Evolutionary conservation across 2,113 vertebrate species (phyloP).

Genomic region (Notothenia rossii): DNA sequence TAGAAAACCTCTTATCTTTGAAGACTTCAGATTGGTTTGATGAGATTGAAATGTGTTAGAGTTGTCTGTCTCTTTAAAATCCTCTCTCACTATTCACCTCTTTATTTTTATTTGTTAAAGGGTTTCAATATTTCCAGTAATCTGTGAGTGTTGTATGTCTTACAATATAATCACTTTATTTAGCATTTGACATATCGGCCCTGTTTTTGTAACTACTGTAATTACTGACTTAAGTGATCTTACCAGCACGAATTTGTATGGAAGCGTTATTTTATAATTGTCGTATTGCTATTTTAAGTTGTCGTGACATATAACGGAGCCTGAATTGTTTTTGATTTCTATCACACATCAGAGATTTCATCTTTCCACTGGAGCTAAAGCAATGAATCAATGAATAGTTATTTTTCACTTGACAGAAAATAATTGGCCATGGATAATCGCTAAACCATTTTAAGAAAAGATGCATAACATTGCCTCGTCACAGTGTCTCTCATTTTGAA

Average conservation of each 20-base stretch:
- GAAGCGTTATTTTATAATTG: background rate
- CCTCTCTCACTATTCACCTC: background rate
- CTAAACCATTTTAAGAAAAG: background rate
- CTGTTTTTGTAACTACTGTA: background rate
- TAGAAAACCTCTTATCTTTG: slow-evolving; percentile 38
- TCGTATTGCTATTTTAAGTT: background rate
- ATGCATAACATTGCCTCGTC: too few species aligned
- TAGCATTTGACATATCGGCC: background rate
- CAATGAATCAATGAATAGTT: background rate
- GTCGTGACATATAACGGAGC: background rate
- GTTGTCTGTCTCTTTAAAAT: slow-evolving; percentile 30
- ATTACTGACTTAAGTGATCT: background rate
- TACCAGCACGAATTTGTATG: background rate
- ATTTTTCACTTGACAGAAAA: background rate
- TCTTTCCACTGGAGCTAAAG: background rate
- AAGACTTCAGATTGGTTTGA: slow-evolving; percentile 45
- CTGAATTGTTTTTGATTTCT: background rate
- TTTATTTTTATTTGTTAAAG: slow-evolving; percentile 11
- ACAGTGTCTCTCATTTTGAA: too few species aligned
- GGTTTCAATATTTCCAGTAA: background rate
- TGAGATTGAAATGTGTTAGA: slow-evolving; percentile 46
- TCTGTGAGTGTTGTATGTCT: background rate
- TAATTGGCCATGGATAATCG: background rate
- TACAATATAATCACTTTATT: too few species aligned
- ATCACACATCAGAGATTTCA: background rate